Evolutionary conservation across 2,888 invertebrate genomes (phyloP), one percentile per base, ranked within the genome.

Genomic region (Thecophora atra): DNA sequence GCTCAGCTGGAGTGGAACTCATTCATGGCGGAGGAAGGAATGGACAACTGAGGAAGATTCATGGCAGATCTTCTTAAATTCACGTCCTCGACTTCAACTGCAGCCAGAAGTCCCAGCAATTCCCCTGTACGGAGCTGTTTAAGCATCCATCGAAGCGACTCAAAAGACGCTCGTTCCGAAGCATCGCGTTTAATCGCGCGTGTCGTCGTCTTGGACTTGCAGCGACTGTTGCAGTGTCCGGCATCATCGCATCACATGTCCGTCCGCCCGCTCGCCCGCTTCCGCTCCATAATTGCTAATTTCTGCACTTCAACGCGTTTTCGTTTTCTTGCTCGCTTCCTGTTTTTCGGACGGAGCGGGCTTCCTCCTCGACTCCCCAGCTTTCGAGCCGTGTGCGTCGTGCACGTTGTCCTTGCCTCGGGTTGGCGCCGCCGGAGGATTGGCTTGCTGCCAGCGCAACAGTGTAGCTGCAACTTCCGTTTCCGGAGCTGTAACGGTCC

Each of bases 381-480:
- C 44, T n/a, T 44, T 44, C 60, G 19, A 62, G 69, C 47, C 51
- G 19, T 69, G 60, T 60, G 69, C 69, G 44, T 69, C 44, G 37
- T 60, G 42, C 60, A 52, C 19, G 26, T 44, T 37, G 17, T 63
- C 52, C 26, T 63, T 26, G 28, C 26, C 28, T 51, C 30, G 11
- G 24, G 28, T 28, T 11, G 47, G 26, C 28, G 26, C 71, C 60
- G 65, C 44, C 52, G n/a, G n/a, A 72, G 71, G 66, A 63, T 75
- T 78, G 78, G 78, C 78, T 60, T 26, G 19, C 60, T 71, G 77
- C 78, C 78, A 78, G 73, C 63, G 67, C 67, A 63, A 65, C 37
- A 74, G 67, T 69, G 52, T 73, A 78, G 75, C 77, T 76, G 75
- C 74, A 76, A 74, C 76, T 75, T 77, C 76, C 76, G 78, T 71